Percentiles rank a stretch among this genome's conserved stretches.
phyloP scores from a whole-genome alignment of 1,140 invertebrate genomes.

The Mizuhopecten yessoensis region DNA sequence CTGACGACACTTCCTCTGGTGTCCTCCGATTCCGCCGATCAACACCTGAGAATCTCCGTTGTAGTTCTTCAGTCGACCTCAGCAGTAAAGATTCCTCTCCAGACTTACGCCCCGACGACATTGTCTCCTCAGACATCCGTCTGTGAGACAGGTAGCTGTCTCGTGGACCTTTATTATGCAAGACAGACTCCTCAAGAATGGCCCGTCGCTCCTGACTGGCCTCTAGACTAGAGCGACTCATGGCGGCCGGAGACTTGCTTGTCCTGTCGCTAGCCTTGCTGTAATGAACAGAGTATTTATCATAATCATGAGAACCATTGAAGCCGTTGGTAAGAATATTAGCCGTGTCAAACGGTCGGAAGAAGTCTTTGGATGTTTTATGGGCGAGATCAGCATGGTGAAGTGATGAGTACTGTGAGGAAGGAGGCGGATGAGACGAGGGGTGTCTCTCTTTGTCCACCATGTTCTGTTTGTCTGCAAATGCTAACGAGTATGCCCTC shows the following conservation, averaged over 20 bases:
- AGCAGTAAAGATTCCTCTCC: constrained; percentile 26
- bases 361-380: constrained; percentile 65
- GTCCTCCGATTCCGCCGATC: not conserved
- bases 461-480: constrained; percentile 34
- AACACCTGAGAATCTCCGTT: not conserved
- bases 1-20: not conserved
- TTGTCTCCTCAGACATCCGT: not conserved
- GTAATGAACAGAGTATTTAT: constrained; percentile 49
- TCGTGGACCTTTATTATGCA: not conserved
- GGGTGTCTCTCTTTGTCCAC: constrained; percentile 45
- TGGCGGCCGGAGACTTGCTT: not conserved
- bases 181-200: not conserved
- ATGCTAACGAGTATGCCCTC: constrained; percentile 54
- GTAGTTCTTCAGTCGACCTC: constrained; percentile 9
- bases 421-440: constrained; percentile 44
- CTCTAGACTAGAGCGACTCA: constrained; percentile 21
- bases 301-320: constrained; percentile 54
- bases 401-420: constrained; percentile 47
- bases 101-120: not conserved
- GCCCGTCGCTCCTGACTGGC: constrained; percentile 19
- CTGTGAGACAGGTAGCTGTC: not conserved
- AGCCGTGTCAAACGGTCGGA: constrained; percentile 73
- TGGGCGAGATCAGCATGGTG: constrained; percentile 43
- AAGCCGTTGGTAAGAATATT: constrained; percentile 61
- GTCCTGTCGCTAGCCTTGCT: constrained; percentile 36